Percentiles rank a stretch among this genome's conserved stretches.
Evolutionary conservation across 2,113 vertebrate genomes (phyloP).

Genomic region (Tachycineta bicolor): DNA sequence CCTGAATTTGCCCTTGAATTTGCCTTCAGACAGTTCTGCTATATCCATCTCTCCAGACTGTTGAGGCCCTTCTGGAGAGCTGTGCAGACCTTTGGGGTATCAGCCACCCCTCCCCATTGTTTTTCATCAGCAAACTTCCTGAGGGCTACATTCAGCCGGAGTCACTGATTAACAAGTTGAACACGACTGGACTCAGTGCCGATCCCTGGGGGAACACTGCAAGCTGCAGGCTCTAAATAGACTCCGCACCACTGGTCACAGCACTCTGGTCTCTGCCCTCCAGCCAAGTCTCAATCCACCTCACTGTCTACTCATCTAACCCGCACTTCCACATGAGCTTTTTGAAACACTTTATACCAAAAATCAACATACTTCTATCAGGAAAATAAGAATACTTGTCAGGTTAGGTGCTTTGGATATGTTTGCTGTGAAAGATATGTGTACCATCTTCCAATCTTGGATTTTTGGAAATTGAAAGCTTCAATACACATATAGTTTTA

Average conservation of each 20-base stretch:
- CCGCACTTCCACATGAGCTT: background rate
- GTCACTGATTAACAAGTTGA: background rate
- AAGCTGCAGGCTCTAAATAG: background rate
- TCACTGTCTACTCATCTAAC: background rate
- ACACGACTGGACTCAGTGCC: background rate
- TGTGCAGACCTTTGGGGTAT: background rate
- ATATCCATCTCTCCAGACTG: background rate
- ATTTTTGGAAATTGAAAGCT: background rate
- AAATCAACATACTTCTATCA: background rate
- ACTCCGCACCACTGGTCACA: background rate
- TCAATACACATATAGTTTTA: background rate
- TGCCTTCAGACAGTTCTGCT: background rate
- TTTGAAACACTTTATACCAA: background rate
- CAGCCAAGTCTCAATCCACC: background rate
- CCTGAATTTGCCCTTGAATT: background rate
- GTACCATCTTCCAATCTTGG: background rate
- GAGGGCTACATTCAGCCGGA: background rate
- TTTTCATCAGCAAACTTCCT: background rate
- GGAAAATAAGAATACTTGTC: background rate
- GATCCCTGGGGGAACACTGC: rapidly evolving
- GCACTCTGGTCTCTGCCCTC: background rate
- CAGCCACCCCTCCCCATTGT: background rate
- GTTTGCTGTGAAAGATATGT: background rate
- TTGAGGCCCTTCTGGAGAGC: background rate
- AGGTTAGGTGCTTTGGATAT: background rate